Conservation (phyloP, 2,888 invertebrate species). For the Polia nebulosa region DNA sequence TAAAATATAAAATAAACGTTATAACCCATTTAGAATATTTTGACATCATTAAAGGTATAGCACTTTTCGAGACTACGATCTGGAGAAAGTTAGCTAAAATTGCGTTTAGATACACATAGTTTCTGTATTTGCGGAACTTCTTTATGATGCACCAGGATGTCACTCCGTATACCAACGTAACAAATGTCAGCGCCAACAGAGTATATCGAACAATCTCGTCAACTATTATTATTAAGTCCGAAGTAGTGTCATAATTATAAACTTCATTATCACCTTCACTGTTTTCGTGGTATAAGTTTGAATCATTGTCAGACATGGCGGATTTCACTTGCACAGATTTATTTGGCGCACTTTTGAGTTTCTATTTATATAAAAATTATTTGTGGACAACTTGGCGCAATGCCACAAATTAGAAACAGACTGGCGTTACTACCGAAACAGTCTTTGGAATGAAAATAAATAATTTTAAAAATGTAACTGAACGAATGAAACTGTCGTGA, state of each 20-base stretch:
- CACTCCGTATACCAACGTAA: not conserved
- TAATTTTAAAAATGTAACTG: too few relatives aligned
- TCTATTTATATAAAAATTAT: not conserved
- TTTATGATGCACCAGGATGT: conserved; percentile 6
- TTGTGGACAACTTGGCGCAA: not conserved
- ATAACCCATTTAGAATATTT: too few relatives aligned
- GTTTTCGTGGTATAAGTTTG: not conserved
- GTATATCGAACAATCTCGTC: too few relatives aligned
- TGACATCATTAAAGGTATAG: too few relatives aligned
- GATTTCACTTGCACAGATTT: not conserved
- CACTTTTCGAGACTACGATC: too few relatives aligned
- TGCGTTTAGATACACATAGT: conserved; percentile 1
- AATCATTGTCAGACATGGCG: not conserved
- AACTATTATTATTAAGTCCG: too few relatives aligned
- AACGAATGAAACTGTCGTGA: too few relatives aligned
- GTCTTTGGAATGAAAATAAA: too few relatives aligned
- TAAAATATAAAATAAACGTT: not conserved
- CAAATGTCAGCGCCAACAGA: not conserved
- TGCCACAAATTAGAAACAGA: not conserved
- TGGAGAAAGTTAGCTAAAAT: conserved; percentile 10
- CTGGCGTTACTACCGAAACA: not conserved
- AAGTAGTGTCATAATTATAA: too few relatives aligned
- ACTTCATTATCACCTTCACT: too few relatives aligned
- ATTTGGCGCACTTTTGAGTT: not conserved
- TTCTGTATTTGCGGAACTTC: conserved; percentile 2